phyloP scores from a whole-genome alignment of 2,797 vertebrate genomes.

The Lepus oiostolus region DNA sequence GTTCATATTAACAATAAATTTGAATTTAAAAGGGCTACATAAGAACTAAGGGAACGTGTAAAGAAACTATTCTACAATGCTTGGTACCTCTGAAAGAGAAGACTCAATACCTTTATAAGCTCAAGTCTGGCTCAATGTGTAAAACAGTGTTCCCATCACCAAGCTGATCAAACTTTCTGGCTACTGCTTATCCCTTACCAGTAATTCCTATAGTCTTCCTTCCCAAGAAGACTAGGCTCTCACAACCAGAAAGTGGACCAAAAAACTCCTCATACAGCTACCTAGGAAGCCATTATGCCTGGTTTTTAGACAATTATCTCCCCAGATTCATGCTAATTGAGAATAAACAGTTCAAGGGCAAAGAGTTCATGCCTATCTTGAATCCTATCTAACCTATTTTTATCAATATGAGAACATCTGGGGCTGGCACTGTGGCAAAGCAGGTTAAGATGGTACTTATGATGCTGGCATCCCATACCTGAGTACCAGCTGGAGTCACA shows the following conservation, averaged over 20 bases:
- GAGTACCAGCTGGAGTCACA: too few species aligned
- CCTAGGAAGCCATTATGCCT: neutral
- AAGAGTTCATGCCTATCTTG: constrained; percentile 42
- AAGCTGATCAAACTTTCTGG: neutral
- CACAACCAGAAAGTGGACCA: constrained; percentile 34
- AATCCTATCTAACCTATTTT: constrained; percentile 44
- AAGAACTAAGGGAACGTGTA: neutral
- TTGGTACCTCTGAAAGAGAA: neutral
- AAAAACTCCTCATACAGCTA: constrained; percentile 10
- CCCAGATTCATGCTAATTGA: neutral
- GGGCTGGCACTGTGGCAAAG: too few species aligned
- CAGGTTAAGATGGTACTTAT: too few species aligned
- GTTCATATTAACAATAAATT: too few species aligned
- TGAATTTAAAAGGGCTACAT: neutral
- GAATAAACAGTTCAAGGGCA: constrained; percentile 28
- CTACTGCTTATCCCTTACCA: neutral
- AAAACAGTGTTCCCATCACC: constrained; percentile 32
- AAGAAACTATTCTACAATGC: neutral
- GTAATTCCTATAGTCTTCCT: constrained; percentile 23
- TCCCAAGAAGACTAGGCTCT: constrained; percentile 45
- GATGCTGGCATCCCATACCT: too few species aligned
- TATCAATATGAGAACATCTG: constrained; percentile 36
- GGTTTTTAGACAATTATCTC: constrained; percentile 13
- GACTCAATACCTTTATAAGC: neutral
- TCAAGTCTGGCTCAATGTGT: neutral